A percentile compares a stretch with the other conserved stretches of the same genome.
These are phyloP conservation scores for Drosophila diplacantha DNA, from an alignment of 2,888 invertebrate species.

Conservation along the genomic window DNA sequence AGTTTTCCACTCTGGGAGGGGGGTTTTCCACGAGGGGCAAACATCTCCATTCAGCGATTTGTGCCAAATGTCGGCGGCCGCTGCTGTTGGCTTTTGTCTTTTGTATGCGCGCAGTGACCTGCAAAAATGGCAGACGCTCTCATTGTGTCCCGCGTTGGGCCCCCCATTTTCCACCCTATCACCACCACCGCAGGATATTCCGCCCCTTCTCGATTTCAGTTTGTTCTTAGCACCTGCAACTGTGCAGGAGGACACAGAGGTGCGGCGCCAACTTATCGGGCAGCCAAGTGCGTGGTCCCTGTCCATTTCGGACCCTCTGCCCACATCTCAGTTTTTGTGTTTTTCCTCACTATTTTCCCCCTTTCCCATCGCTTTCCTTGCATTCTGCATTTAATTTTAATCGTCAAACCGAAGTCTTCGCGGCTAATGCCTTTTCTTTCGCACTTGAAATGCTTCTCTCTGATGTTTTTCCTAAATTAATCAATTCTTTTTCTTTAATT, in stretches of 20 bases:
- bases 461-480: background rate
- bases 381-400: conserved; percentile 59
- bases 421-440: background rate
- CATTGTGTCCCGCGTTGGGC: conserved; percentile 54
- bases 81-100: conserved; percentile 55
- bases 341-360: background rate
- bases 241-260: background rate
- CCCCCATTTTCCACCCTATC: background rate
- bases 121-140: conserved; percentile 75
- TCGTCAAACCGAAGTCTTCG: conserved; percentile 41
- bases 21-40: conserved; percentile 12
- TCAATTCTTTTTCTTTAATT: background rate
- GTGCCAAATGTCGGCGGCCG: conserved; percentile 64
- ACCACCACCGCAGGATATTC: background rate
- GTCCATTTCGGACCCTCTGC: background rate
- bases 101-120: conserved; percentile 76
- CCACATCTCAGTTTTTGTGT: too few species aligned
- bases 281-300: conserved; percentile 26
- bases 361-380: background rate
- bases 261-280: conserved; percentile 17
- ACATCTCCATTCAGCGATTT: conserved; percentile 60
- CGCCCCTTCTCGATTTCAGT: conserved; percentile 6
- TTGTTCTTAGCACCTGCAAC: conserved; percentile 31
- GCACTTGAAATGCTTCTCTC: background rate
- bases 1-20: background rate